phyloP scores from a whole-genome alignment of 2,888 invertebrate genomes.

The Sturmia bella region DNA sequence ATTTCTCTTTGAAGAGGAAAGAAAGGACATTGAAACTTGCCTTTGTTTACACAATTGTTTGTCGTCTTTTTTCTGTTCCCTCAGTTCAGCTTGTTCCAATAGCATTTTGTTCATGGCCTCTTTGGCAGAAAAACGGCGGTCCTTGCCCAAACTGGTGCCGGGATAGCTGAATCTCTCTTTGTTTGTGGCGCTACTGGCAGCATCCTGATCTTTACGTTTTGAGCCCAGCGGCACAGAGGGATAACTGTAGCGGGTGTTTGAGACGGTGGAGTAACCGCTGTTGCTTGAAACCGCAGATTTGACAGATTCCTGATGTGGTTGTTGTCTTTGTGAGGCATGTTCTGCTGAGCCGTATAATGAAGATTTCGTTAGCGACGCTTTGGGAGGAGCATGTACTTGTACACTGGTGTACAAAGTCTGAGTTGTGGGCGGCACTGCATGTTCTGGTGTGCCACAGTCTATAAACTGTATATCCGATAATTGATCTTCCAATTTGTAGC shows the following conservation, averaged over 20 bases:
- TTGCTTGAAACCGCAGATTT: conserved; percentile 60
- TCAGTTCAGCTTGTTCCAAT: conserved; percentile 50
- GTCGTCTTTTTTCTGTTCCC: conserved; percentile 45
- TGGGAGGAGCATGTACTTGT: conserved; percentile 81
- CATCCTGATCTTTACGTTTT: conserved; percentile 79
- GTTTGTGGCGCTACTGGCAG: conserved; percentile 67
- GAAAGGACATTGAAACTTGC: not conserved
- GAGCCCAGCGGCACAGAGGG: conserved; percentile 80
- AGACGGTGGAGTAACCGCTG: conserved; percentile 56
- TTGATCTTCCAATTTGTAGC: conserved; percentile 89
- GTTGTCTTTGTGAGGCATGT: conserved; percentile 55
- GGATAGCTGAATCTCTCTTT: conserved; percentile 82
- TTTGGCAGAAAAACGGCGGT: conserved; percentile 65
- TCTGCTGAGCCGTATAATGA: conserved; percentile 69
- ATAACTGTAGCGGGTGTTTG: conserved; percentile 79
- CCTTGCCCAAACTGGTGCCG: conserved; percentile 74
- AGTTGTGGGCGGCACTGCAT: conserved; percentile 79
- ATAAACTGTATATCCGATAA: conserved; percentile 90
- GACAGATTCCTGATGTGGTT: conserved; percentile 45
- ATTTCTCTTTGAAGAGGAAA: not conserved
- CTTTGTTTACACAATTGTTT: conserved; percentile 53
- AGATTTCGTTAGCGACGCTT: conserved; percentile 74
- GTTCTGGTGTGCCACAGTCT: conserved; percentile 89
- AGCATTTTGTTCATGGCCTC: conserved; percentile 63
- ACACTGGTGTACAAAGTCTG: conserved; percentile 80